Conservation (phyloP, 1,140 invertebrate species). For the Drosophila oshimai region DNA sequence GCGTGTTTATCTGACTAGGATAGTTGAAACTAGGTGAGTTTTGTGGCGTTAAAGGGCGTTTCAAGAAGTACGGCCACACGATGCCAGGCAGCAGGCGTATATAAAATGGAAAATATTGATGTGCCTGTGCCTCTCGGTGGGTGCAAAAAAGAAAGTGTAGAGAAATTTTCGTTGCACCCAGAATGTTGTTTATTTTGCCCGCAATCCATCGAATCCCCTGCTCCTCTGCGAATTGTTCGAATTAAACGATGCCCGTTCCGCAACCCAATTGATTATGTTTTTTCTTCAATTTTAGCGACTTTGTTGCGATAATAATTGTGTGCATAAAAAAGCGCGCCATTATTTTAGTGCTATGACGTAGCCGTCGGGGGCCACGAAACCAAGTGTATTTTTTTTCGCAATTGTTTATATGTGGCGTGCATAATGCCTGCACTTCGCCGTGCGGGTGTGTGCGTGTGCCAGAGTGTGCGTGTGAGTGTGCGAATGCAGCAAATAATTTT, state of each 20-base stretch:
- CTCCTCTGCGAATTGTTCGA: slow-evolving; percentile 17
- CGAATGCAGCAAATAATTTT: slow-evolving; percentile 67
- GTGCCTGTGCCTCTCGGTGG: slow-evolving; percentile 51
- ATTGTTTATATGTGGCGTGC: slow-evolving; percentile 67
- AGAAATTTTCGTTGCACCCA: slow-evolving; percentile 74
- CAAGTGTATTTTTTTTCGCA: slow-evolving; percentile 43
- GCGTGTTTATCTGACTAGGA: slow-evolving; percentile 64
- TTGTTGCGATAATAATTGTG: slow-evolving; percentile 27
- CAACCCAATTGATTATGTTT: slow-evolving; percentile 33
- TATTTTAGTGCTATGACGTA: slow-evolving; percentile 75
- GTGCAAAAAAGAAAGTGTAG: slow-evolving; percentile 79
- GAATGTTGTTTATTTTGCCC: slow-evolving; percentile 60
- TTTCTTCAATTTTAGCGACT: slow-evolving; percentile 37
- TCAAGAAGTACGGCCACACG: slow-evolving; percentile 52
- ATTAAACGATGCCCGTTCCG: neutral
- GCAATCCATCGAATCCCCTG: neutral
- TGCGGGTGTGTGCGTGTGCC: slow-evolving; percentile 15
- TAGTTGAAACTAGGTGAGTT: slow-evolving; percentile 79
- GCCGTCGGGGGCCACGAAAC: slow-evolving; percentile 53
- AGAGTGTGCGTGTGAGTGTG: slow-evolving; percentile 15
- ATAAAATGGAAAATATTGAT: slow-evolving; percentile 74
- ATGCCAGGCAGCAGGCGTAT: slow-evolving; percentile 54
- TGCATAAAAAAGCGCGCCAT: slow-evolving; percentile 76
- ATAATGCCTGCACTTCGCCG: slow-evolving; percentile 48
- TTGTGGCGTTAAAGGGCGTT: slow-evolving; percentile 58